Conservation (phyloP, 2,797 vertebrate species). For the Craterocephalus amniculus region DNA sequence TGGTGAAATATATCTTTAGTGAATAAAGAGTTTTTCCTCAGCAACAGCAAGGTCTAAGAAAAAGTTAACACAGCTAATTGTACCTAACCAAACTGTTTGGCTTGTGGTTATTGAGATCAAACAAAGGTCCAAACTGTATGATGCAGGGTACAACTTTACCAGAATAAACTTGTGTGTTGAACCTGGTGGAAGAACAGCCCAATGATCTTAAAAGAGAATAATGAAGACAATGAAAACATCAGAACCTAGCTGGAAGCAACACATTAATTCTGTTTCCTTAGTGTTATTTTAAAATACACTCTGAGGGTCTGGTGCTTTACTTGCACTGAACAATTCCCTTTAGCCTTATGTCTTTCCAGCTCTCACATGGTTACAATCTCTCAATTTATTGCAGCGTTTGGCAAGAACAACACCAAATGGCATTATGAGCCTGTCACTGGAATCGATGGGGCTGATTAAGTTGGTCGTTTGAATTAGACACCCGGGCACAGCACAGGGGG, state of each 20-base stretch:
- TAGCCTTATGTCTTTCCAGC: constrained; percentile 24
- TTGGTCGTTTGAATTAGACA: constrained; percentile 38
- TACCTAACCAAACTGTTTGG: background rate
- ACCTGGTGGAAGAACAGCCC: background rate
- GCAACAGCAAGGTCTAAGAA: background rate
- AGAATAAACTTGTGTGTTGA: background rate
- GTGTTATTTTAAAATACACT: constrained; percentile 37
- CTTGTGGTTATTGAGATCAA: background rate
- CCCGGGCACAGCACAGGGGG: constrained; percentile 13
- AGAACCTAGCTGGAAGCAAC: constrained; percentile 1
- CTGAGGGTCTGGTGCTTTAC: constrained; percentile 31
- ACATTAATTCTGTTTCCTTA: constrained; percentile 26
- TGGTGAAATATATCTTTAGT: background rate
- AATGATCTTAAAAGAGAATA: constrained; percentile 2
- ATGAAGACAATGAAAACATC: constrained; percentile 13
- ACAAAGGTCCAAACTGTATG: background rate
- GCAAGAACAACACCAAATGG: constrained; percentile 64
- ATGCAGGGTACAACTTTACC: background rate
- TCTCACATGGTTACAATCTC: constrained; percentile 17
- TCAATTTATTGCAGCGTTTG: constrained; percentile 67
- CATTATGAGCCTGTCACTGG: constrained; percentile 67
- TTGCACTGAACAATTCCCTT: constrained; percentile 43
- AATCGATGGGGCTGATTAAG: constrained; percentile 69
- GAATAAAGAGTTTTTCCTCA: background rate
- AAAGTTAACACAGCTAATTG: background rate